Conservation (phyloP, 2,888 invertebrate genomes). For the Andrena marginata region DNA sequence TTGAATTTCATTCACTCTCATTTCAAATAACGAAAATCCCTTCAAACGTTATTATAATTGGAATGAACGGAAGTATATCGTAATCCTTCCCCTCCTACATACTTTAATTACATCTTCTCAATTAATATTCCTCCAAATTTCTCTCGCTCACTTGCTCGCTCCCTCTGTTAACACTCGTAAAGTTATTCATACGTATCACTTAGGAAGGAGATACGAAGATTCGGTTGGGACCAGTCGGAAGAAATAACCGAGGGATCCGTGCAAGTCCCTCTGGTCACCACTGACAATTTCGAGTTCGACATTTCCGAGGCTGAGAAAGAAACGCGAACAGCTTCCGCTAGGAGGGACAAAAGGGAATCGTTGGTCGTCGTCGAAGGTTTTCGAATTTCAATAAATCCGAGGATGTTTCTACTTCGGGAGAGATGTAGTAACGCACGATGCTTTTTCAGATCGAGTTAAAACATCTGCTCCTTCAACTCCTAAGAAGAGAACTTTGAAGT, state of each 20-base stretch:
- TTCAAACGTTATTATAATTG: background rate
- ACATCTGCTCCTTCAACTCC: background rate
- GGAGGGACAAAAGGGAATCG: background rate
- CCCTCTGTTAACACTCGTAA: background rate
- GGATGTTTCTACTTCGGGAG: background rate
- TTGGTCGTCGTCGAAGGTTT: background rate
- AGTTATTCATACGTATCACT: background rate
- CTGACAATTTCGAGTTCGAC: background rate
- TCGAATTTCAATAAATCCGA: background rate
- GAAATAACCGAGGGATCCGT: background rate
- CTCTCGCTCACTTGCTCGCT: too few species aligned
- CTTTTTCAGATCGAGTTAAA: background rate
- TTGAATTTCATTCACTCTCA: background rate
- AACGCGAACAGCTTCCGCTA: background rate
- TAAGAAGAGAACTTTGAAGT: background rate
- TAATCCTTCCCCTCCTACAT: background rate
- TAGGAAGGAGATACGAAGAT: conserved; percentile 28
- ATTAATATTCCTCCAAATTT: background rate
- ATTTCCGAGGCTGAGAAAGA: background rate
- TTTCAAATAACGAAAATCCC: background rate
- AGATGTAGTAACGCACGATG: background rate
- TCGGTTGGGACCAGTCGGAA: background rate
- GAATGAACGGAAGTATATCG: background rate
- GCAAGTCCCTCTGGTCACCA: background rate
- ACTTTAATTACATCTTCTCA: background rate